Evolutionary conservation across 2,888 invertebrate genomes (phyloP), one percentile per base, ranked within the genome.

Genomic region (Rosalia funebris): DNA sequence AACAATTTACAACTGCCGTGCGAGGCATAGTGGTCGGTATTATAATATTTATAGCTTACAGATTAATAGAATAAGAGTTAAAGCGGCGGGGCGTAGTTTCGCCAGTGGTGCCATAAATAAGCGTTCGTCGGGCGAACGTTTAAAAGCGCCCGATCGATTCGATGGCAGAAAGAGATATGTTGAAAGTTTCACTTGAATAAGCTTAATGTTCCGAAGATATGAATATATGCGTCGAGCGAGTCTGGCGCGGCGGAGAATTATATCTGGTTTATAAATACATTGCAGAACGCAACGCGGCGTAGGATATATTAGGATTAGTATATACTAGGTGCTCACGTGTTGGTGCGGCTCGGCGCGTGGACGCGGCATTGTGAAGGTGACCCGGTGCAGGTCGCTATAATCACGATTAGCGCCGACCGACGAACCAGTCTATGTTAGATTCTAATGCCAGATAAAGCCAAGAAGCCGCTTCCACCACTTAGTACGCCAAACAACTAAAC

Each of bases 351-450:
- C 68, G 74, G 72, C 75, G 74, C 75, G 76, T 75, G 75, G 70
- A 73, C 63, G 69, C 77, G 78, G 79, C 79, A 79, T 79, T 79
- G 79, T 78, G 79, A 79, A 79, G 79, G 79, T 79, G 77, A 79
- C 78, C 79, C 72, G 77, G 79, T 75, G 66, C 75, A 72, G 75
- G 73, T 75, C 74, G 73, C 68, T 62, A 66, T 64, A 72, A 77
- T 76, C 77, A 76, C 78, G 77, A 78, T 77, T 72, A 71, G 68
- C 71, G 68, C 71, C 71, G 65, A 71, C 71, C 66, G 67, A 66
- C 70, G 68, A 74, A 73, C 73, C 71, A 71, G 74, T 75, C 71
- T 74, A 68, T 70, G 69, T 65, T 65, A 74, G 75, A 76, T 74
- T 73, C 74, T 70, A 74, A 73, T 71, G 68, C 71, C 65, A 72